These are phyloP conservation scores for Megalopta genalis DNA, from an alignment of 1,140 invertebrate species.

Conservation along the genomic window DNA sequence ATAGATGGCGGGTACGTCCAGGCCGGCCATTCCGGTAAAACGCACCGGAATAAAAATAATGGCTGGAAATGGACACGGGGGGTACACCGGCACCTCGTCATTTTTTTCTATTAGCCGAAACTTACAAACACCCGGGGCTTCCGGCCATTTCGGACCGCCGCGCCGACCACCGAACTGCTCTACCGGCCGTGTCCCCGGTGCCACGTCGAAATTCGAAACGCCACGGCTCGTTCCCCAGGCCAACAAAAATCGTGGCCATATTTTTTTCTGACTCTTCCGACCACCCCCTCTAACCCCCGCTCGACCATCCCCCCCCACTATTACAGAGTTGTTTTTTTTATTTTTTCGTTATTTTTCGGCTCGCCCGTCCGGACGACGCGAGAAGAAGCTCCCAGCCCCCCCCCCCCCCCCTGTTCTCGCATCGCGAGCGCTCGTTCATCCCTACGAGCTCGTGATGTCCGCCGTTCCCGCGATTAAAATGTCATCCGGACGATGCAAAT, in stretches of 20 bases:
- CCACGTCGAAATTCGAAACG: constrained; percentile 62
- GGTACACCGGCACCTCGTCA: constrained; percentile 64
- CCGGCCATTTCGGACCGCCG: constrained; percentile 68
- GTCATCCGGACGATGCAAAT: constrained; percentile 63
- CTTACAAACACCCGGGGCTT: constrained; percentile 73
- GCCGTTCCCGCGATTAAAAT: constrained; percentile 57
- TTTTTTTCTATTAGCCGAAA: constrained; percentile 75
- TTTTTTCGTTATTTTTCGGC: constrained; percentile 1
- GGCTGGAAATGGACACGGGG: constrained; percentile 72
- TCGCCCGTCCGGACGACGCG: constrained; percentile 24
- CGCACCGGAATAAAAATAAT: constrained; percentile 77
- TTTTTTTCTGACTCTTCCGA: constrained; percentile 52
- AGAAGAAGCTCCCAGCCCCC: constrained; percentile 42
- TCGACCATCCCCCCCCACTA: neutral
- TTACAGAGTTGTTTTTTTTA: neutral
- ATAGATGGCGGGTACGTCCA: constrained; percentile 58
- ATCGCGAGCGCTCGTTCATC: neutral
- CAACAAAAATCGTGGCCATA: constrained; percentile 63
- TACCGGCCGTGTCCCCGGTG: constrained; percentile 48
- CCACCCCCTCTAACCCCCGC: neutral
- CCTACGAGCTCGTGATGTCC: neutral
- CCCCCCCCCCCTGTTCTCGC: constrained; percentile 10
- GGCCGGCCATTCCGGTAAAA: constrained; percentile 70
- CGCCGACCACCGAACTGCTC: constrained; percentile 66
- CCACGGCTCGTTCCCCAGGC: constrained; percentile 34